Evolutionary conservation across 1,140 invertebrate genomes (phyloP).

Genomic region (Sitophilus oryzae): DNA sequence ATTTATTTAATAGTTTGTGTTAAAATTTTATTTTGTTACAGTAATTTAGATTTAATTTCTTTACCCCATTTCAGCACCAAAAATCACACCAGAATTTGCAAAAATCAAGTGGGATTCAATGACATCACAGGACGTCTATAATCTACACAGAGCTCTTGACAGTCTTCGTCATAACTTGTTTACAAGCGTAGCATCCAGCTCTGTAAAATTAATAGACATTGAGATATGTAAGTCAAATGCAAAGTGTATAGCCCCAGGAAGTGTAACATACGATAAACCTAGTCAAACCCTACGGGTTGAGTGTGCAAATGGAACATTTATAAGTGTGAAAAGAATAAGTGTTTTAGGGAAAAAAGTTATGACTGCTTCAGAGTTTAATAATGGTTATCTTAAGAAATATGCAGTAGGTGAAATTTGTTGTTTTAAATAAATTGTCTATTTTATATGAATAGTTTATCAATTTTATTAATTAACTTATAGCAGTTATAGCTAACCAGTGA

Average conservation of each 20-base stretch:
- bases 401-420: background rate
- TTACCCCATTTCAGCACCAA: constrained; percentile 58
- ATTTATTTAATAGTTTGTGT: too few relatives aligned
- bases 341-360: constrained; percentile 55
- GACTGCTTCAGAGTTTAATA: constrained; percentile 60
- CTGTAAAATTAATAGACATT: constrained; percentile 57
- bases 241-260: constrained; percentile 40
- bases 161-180: constrained; percentile 57
- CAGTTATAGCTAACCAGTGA: too few relatives aligned
- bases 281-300: constrained; percentile 50
- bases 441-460: too few relatives aligned
- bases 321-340: constrained; percentile 54
- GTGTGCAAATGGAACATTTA: constrained; percentile 52
- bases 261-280: constrained; percentile 48
- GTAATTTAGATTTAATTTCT: constrained; percentile 24
- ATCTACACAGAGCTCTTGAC: constrained; percentile 60
- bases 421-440: constrained; percentile 8
- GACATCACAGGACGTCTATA: constrained; percentile 55
- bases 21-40: too few relatives aligned
- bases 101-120: constrained; percentile 58
- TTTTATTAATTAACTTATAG: too few relatives aligned
- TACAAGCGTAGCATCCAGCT: constrained; percentile 53
- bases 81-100: constrained; percentile 55
- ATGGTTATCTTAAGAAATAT: constrained; percentile 42
- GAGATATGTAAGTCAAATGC: constrained; percentile 38